Evolutionary conservation across 35 echinoderm and acorn worm genomes (phyloP), one percentile per base, ranked within the genome.

Genomic region (Lytechinus pictus): DNA sequence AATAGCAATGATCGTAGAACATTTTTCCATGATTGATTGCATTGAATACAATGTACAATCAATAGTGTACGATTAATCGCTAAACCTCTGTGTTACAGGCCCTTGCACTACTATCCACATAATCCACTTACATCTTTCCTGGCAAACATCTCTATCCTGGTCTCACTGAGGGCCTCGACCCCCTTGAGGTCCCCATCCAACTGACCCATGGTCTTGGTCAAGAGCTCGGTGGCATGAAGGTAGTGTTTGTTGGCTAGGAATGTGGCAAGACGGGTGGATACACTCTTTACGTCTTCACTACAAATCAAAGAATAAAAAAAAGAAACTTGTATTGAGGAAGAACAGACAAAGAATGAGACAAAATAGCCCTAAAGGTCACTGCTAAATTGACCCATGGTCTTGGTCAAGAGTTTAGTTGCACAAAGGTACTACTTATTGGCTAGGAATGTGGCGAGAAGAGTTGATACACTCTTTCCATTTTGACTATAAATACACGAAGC

Each of bases 241-340:
- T 99, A 99, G 89, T 97, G 95, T 60, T 99, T 99, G 94, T 95
- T 96, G 55, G 91, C 89, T 9, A 99, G 95, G 94, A 97, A 98
- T 28, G 94, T 88, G 27, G 97, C 94, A 54, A 99, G 95, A 44
- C 97, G 96, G 61, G 96, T 95, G 24, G 98, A 95, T 24, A 97
- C 97, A 96, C 95, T 96, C 92, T 97, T 98, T 10, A 99, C 98
- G 89, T 98, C 97, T 90, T 99, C 98, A 86, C 98, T 99, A 96
- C 24, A 94, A 27, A 79, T 19, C 33, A 60, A 94, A 94, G 27
- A 52, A 27, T 13, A 94, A 54, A n/a, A 29, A 94, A 94, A 21
- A 57, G 27, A 60, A 52, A 52, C 29, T 44, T 28, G 19, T 28
- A 4, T 89, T 27, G 14, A 89, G 9, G 9, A 9, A 89, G 87